phyloP scores from a whole-genome alignment of 2,113 vertebrate genomes.

The Alexandromys fortis region DNA sequence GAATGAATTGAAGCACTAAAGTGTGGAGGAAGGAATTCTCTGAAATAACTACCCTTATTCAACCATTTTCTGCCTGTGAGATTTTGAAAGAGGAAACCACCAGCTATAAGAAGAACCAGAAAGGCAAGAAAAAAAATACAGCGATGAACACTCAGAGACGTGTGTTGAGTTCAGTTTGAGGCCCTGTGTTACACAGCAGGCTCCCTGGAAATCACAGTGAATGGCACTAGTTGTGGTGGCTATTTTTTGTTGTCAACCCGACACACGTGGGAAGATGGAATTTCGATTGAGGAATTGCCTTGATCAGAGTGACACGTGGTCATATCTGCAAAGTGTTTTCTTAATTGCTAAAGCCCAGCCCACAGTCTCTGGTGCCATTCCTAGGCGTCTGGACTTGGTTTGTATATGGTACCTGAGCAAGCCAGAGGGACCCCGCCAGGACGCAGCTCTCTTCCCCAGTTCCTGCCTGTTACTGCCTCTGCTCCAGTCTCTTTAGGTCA shows the following conservation, averaged over 20 bases:
- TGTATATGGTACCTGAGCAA: not conserved
- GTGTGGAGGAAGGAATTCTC: constrained; percentile 34
- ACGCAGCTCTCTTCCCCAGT: not conserved
- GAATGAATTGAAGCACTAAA: constrained; percentile 61
- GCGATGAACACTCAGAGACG: not conserved
- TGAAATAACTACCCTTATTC: not conserved
- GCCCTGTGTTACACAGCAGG: not conserved
- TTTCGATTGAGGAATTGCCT: not conserved
- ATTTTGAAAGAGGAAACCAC: constrained; percentile 37
- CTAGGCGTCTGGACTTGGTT: not conserved
- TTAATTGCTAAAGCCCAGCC: not conserved
- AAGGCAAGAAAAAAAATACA: not conserved
- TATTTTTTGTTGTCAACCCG: too few species aligned
- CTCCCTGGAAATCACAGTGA: not conserved
- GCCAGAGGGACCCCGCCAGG: not conserved
- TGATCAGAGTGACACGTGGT: not conserved
- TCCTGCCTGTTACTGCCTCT: not conserved
- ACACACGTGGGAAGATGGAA: not conserved
- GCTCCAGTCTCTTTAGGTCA: not conserved
- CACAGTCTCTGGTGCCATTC: too few species aligned
- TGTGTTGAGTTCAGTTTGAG: not conserved
- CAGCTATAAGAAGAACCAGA: constrained; percentile 45
- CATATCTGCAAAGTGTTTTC: not conserved
- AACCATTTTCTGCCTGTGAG: not conserved
- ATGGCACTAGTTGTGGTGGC: too few species aligned